Percentiles rank a stretch among this genome's conserved stretches.
phyloP scores from a whole-genome alignment of 1,140 invertebrate genomes.

The Ceratina australensis region DNA sequence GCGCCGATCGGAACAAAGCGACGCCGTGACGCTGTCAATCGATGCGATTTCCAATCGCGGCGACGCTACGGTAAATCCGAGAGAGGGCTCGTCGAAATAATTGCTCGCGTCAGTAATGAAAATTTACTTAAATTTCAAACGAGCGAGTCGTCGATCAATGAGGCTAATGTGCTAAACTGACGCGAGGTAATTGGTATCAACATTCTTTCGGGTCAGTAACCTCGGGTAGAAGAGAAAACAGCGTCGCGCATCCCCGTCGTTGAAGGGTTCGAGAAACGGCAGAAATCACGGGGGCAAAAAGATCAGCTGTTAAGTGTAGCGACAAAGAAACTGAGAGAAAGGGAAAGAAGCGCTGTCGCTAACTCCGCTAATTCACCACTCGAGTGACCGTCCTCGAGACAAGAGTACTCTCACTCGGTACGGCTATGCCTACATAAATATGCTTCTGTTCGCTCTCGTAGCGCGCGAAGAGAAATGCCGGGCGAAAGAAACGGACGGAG shows the following conservation, averaged over 20 bases:
- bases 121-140: no score
- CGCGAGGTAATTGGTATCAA: no score
- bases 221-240: no score
- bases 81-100: no score
- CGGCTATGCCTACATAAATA: constrained; percentile 39
- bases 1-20: neutral
- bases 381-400: constrained; percentile 49
- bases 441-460: constrained; percentile 40
- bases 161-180: no score
- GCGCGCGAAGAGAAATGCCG: constrained; percentile 1
- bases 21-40: neutral
- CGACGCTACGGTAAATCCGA: neutral
- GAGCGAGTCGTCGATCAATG: no score
- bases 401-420: constrained; percentile 46
- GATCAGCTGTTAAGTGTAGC: neutral
- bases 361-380: constrained; percentile 46
- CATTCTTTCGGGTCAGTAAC: no score
- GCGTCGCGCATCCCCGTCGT: no score
- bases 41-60: neutral
- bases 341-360: constrained; percentile 22
- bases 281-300: no score
- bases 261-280: no score
- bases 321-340: neutral
- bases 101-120: no score
- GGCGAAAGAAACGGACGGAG: constrained; percentile 25